A percentile compares a stretch with the other conserved stretches of the same genome.
Evolutionary conservation across 2,797 vertebrate genomes (phyloP).

Genomic region (Darevskia nairensis): DNA sequence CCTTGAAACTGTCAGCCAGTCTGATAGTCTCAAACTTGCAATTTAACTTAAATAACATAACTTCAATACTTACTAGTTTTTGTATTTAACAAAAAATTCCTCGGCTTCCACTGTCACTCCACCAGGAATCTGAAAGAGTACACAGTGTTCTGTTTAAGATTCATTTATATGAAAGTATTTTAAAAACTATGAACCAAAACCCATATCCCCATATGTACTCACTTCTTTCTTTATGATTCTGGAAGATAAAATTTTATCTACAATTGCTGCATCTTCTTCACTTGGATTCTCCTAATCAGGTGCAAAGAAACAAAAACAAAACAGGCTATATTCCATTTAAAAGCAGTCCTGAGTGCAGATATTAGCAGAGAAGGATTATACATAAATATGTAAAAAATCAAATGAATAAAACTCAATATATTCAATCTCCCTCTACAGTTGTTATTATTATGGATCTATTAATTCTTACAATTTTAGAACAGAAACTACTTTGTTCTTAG

Average conservation of each 20-base stretch:
- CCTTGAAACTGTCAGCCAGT: too few relatives aligned
- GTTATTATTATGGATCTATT: background rate
- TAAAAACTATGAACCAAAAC: slow-evolving; percentile 24
- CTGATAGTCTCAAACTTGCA: background rate
- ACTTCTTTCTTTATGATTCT: slow-evolving; percentile 93
- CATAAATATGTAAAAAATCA: background rate
- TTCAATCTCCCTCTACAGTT: background rate
- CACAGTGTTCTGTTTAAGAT: slow-evolving; percentile 51
- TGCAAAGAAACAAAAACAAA: slow-evolving; percentile 23
- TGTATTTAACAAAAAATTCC: slow-evolving; percentile 99
- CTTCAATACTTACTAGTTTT: slow-evolving; percentile 94
- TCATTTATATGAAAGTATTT: background rate
- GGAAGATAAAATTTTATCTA: slow-evolving; percentile 97
- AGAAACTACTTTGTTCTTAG: background rate
- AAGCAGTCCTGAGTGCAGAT: background rate
- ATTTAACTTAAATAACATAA: slow-evolving; percentile 3
- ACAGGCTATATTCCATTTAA: background rate
- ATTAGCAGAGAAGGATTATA: background rate
- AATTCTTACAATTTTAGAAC: background rate
- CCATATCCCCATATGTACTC: slow-evolving; percentile 65
- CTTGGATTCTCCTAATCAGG: slow-evolving; percentile 92
- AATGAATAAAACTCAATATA: background rate
- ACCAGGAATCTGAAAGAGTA: slow-evolving; percentile 84
- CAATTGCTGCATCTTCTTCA: slow-evolving; percentile 98
- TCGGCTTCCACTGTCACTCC: slow-evolving; percentile 91